Evolutionary conservation across 92 coral and sea anemone species (phyloP), one percentile per base, ranked within the genome.

Genomic region (Isaurus tuberculatus): DNA sequence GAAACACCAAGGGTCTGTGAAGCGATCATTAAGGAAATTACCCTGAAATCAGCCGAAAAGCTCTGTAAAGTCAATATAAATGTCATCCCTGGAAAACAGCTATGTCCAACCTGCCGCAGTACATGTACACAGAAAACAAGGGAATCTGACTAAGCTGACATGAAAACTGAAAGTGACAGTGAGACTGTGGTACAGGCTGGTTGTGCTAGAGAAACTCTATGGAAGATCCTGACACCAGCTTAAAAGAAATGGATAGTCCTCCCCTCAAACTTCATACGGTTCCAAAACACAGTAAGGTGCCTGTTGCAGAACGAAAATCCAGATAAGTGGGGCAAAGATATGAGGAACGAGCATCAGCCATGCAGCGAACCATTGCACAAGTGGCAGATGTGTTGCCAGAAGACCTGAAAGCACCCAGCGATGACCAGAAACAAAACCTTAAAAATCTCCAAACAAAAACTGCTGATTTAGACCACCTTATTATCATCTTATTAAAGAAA

Each of bases 141-240:
- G 75, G 75, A 70, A 43, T 70, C 75, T 70, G 75, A 37, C 75
- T 55, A 70, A 70, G 75, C 75, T 70, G 75, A 40, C 75, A 48
- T 19, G 0, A 3, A 13, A 70, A 70, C 57, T 70, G 53, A 70
- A 37, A 70, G 75, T 70, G 75, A 70, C 75, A 70, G 44, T 70
- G 70, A 25, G 36, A 26, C 34, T 25, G 57, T 13, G 0, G 57
- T 48, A 48, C 57, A 48, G 40, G 79, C 37, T 49, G 22, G 63
- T 40, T 72, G 79, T 72, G 79, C 32, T 72, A 72, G 79, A 72
- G 63, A 72, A 72, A 72, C 31, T 72, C 61, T 72, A 72, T 43
- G 74, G 16, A 72, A 72, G 78, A 48, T 25, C 40, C 46, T 46
- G 79, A 72, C 63, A 72, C 63, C 79, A 46, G 79, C 40, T 72